Percentiles rank a stretch among this genome's conserved stretches.
These are phyloP conservation scores for Drosophila melanica DNA, from an alignment of 1,140 invertebrate genomes.

Conservation along the genomic window DNA sequence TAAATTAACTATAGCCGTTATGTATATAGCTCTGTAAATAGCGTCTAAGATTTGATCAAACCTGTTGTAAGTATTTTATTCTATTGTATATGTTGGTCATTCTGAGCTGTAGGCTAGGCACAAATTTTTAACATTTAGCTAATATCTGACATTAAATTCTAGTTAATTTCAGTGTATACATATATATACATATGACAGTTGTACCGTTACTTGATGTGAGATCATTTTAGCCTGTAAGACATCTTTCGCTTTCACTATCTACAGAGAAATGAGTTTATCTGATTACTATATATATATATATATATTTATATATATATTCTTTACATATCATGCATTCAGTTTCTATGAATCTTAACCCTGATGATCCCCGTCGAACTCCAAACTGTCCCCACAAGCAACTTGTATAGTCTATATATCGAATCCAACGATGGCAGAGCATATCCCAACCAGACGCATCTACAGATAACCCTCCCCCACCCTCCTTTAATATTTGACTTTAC, in stretches of 20 bases:
- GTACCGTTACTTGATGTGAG: slow-evolving; percentile 22
- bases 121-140: slow-evolving; percentile 64
- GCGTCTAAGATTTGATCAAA: slow-evolving; percentile 31
- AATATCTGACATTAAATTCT: slow-evolving; percentile 29
- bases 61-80: slow-evolving; percentile 20
- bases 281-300: slow-evolving; percentile 12
- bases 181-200: slow-evolving; percentile 18
- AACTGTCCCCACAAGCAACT: slow-evolving; percentile 12
- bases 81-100: slow-evolving; percentile 28
- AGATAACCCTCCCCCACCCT: slow-evolving; percentile 5
- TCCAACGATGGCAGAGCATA: slow-evolving; percentile 44
- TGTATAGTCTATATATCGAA: slow-evolving; percentile 22
- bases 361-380: neutral
- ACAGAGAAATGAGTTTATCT: slow-evolving; percentile 5
- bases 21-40: slow-evolving; percentile 62
- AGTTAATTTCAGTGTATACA: slow-evolving; percentile 29
- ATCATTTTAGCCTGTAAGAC: slow-evolving; percentile 21
- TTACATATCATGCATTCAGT: slow-evolving; percentile 46
- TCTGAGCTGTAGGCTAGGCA: slow-evolving; percentile 63
- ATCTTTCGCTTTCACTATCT: slow-evolving; percentile 19
- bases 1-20: slow-evolving; percentile 24
- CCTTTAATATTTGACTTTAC: slow-evolving; percentile 32
- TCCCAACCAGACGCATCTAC: slow-evolving; percentile 23
- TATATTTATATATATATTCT: slow-evolving; percentile 13
- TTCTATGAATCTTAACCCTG: slow-evolving; percentile 6